Evolutionary conservation across 1,140 invertebrate species (phyloP), one percentile per base, ranked within the genome.

Genomic region (Drosophila elegans): DNA sequence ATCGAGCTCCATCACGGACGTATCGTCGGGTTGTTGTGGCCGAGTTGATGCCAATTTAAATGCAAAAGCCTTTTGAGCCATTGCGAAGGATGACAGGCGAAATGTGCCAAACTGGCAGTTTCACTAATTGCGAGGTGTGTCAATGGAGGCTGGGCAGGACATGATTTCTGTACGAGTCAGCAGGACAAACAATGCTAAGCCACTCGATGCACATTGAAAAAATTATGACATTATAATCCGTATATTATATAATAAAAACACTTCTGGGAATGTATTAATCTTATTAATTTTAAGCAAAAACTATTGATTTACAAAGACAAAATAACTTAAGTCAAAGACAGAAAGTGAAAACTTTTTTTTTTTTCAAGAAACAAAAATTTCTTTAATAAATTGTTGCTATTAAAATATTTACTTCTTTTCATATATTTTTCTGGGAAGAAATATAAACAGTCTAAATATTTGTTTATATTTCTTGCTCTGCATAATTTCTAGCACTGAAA

Each of bases 91-190:
- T 69, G 67, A 27, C 41, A 27, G 49, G 16, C 46, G 57, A 76
- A 89, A 82, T 82, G 79, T 76, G 84, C 85, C 56, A 73, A 86
- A 80, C 71, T 67, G 80, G 83, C 79, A 79, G 67, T 80, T 82
- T 82, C 53, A 88, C 79, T 88, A 79, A 86, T 82, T 86, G 64
- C 67, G 42, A 69, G 62, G 63, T 39, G 67, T 48, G 60, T 12
- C 25, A 9, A 62, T 3, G 25, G 12, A 48, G 61, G 54, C 80
- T 36, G 45, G 60, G 25, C 59, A 49, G 61, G 38, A 75, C 61
- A 46, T 34, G 49, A 38, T 10, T 69, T 25, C 42, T 46, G 63
- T 16, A 32, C 49, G 34, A 25, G 67, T 48, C 63, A 36, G 63
- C 63, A 48, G 49, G 45, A 27, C 66, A 78, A 83, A 79, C 79